These are phyloP conservation scores for Drosophila paranaensis DNA, from an alignment of 2,888 invertebrate genomes.

Conservation along the genomic window DNA sequence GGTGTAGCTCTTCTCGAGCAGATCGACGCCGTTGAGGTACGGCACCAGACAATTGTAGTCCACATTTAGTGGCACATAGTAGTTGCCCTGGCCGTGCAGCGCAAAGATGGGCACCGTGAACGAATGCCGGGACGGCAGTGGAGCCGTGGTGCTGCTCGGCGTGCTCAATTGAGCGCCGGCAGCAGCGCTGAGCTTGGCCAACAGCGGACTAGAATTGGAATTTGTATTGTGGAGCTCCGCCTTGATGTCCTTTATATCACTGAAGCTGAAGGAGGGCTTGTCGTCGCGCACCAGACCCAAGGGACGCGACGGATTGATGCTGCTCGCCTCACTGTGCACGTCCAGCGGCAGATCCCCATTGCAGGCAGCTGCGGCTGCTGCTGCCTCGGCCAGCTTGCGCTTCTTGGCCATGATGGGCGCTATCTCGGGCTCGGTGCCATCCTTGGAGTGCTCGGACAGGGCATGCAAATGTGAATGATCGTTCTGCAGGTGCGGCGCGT, in stretches of 20 bases:
- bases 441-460: slow-evolving; percentile 83
- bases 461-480: slow-evolving; percentile 83
- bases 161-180: slow-evolving; percentile 67
- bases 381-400: slow-evolving; percentile 80
- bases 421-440: slow-evolving; percentile 83
- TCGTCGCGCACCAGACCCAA: slow-evolving; percentile 63
- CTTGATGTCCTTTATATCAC: slow-evolving; percentile 81
- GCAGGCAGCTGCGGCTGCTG: slow-evolving; percentile 53
- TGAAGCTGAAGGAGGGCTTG: slow-evolving; percentile 77
- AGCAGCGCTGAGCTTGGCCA: slow-evolving; percentile 56
- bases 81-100: slow-evolving; percentile 93
- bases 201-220: slow-evolving; percentile 67
- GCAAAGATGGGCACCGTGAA: slow-evolving; percentile 94
- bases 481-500: slow-evolving; percentile 80
- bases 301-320: slow-evolving; percentile 36
- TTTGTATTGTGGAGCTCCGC: slow-evolving; percentile 76
- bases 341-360: slow-evolving; percentile 54
- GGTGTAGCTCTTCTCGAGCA: slow-evolving; percentile 86
- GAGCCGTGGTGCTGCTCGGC: slow-evolving; percentile 72
- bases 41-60: slow-evolving; percentile 90
- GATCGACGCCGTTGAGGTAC: slow-evolving; percentile 88
- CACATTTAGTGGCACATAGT: slow-evolving; percentile 94
- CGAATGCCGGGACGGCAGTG: slow-evolving; percentile 71
- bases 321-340: slow-evolving; percentile 54
- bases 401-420: slow-evolving; percentile 83